phyloP scores from a whole-genome alignment of 2,113 vertebrate genomes.

The Sitta europaea region DNA sequence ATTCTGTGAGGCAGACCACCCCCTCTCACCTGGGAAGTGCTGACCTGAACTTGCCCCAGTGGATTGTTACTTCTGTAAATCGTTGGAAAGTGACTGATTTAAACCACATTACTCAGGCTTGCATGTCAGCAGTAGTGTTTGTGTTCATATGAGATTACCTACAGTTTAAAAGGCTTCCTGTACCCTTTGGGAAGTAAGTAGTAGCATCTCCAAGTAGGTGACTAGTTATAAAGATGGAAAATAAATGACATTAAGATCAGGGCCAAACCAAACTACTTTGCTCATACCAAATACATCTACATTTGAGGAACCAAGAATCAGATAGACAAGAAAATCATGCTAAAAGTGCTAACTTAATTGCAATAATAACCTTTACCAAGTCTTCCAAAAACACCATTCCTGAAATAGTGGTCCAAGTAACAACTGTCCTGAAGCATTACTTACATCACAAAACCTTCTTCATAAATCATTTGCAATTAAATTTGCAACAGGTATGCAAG shows the following conservation, averaged over 20 bases:
- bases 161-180: neutral
- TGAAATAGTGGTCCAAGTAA: neutral
- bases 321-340: neutral
- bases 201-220: neutral
- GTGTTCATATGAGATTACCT: neutral
- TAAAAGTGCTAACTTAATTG: neutral
- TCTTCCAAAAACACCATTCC: neutral
- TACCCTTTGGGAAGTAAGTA: neutral
- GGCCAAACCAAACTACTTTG: neutral
- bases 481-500: neutral
- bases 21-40: neutral
- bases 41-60: neutral
- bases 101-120: neutral
- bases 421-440: neutral
- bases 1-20: fast-evolving
- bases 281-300: neutral
- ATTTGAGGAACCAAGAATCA: neutral
- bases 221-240: neutral
- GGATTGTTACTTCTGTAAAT: neutral
- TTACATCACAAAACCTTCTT: neutral
- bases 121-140: neutral
- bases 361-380: neutral
- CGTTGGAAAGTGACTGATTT: neutral
- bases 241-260: neutral
- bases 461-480: neutral